These are phyloP conservation scores for Chrysina gloriosa DNA, from an alignment of 2,888 invertebrate species.

Conservation along the genomic window DNA sequence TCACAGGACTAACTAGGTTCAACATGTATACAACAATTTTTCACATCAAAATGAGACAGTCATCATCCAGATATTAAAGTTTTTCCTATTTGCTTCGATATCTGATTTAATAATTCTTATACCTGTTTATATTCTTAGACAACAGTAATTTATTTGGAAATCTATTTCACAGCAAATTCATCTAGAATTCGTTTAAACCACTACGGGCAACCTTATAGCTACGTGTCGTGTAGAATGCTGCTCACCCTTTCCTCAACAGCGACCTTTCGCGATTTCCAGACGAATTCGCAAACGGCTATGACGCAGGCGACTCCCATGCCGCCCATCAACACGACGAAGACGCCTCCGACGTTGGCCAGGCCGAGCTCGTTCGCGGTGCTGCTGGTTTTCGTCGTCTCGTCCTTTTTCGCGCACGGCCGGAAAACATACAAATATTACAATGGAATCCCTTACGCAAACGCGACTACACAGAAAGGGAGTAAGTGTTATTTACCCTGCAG, in stretches of 20 bases:
- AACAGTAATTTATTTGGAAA: conserved; percentile 19
- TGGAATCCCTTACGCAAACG: too few species aligned
- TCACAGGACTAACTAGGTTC: background rate
- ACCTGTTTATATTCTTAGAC: background rate
- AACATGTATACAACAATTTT: conserved; percentile 23
- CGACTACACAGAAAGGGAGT: too few species aligned
- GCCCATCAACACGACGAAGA: conserved; percentile 95
- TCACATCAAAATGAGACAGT: conserved; percentile 19
- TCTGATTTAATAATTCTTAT: background rate
- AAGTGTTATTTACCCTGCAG: conserved; percentile 72
- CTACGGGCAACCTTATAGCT: conserved; percentile 60
- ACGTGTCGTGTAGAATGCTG: conserved; percentile 67
- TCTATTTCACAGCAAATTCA: conserved; percentile 34
- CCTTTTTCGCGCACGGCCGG: conserved; percentile 65
- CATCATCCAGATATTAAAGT: too few species aligned
- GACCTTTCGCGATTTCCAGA: conserved; percentile 94
- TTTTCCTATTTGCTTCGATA: too few species aligned
- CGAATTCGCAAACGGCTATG: conserved; percentile 94
- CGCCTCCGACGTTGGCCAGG: conserved; percentile 94
- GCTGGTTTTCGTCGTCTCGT: conserved; percentile 86
- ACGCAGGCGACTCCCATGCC: conserved; percentile 93
- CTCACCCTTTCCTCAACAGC: conserved; percentile 92
- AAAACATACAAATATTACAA: too few species aligned
- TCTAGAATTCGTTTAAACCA: conserved; percentile 13
- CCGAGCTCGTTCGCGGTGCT: conserved; percentile 91